Evolutionary conservation across 1,140 invertebrate species (phyloP).

Genomic region (Ditylenchus dipsaci): DNA sequence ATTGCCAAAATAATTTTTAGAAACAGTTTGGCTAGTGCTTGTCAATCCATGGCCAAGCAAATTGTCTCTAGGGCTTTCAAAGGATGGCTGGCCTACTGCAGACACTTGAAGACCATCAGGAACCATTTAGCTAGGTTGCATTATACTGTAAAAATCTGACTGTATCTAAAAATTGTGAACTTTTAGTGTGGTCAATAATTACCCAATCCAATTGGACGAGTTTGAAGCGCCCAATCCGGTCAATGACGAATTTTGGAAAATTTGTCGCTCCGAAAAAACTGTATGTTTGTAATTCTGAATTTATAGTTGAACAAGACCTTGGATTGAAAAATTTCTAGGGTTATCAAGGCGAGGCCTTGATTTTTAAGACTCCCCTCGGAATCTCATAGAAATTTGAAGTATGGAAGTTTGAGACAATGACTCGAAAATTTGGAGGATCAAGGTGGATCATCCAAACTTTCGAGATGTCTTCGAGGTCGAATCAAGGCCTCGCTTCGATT

Average conservation of each 20-base stretch:
- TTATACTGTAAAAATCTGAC: no score
- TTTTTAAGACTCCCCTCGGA: no score
- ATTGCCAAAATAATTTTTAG: slow-evolving; percentile 22
- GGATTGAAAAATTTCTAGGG: no score
- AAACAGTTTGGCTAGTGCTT: slow-evolving; percentile 65
- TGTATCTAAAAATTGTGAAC: no score
- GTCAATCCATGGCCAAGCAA: slow-evolving; percentile 85
- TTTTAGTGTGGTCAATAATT: slow-evolving; percentile 68
- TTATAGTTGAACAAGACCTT: not conserved
- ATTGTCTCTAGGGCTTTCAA: slow-evolving; percentile 91
- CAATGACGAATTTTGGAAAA: slow-evolving; percentile 46
- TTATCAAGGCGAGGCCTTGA: no score
- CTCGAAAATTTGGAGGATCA: no score
- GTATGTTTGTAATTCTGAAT: slow-evolving; percentile 15
- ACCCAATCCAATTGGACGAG: slow-evolving; percentile 36
- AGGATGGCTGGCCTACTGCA: slow-evolving; percentile 85
- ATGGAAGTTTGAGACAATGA: no score
- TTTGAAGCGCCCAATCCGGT: slow-evolving; percentile 28
- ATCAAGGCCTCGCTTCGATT: no score
- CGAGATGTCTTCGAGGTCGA: no score
- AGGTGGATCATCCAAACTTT: no score
- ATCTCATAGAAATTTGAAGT: no score
- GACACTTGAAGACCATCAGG: slow-evolving; percentile 81
- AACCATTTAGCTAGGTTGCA: slow-evolving; percentile 73
- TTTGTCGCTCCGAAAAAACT: slow-evolving; percentile 39